Evolutionary conservation across 2,113 vertebrate species (phyloP).

Genomic region (Cygnus atratus): DNA sequence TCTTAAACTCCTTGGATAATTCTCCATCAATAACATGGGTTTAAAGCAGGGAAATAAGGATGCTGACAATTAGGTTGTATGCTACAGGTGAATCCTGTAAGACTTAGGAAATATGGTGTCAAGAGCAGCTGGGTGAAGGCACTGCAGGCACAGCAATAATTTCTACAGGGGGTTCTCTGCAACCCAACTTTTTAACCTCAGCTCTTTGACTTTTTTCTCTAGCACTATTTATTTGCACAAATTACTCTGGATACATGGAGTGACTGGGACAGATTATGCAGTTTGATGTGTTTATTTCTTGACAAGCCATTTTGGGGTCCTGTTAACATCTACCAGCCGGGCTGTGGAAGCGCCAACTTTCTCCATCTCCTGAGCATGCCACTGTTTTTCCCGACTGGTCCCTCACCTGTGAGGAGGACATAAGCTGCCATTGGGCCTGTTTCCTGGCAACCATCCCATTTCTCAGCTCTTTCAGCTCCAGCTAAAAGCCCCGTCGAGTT

Average conservation of each 20-base stretch:
- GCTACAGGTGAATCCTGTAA: background rate
- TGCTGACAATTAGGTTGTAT: background rate
- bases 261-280: background rate
- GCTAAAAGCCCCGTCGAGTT: conserved; percentile 81
- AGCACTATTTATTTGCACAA: background rate
- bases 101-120: background rate
- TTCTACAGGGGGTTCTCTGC: background rate
- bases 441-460: conserved; percentile 87
- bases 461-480: conserved; percentile 74
- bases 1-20: background rate
- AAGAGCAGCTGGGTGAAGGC: background rate
- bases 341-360: background rate
- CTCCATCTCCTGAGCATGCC: conserved; percentile 35
- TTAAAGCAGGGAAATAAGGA: conserved; percentile 16
- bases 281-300: background rate
- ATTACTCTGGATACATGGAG: conserved; percentile 7
- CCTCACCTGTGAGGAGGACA: conserved; percentile 64
- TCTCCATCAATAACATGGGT: background rate
- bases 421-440: conserved; percentile 70
- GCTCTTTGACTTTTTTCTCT: background rate
- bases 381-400: conserved; percentile 48
- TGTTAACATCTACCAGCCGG: background rate
- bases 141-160: background rate
- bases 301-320: background rate
- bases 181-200: background rate